These are phyloP conservation scores for Mesocentrotus franciscanus DNA, from an alignment of 53 echinoderm and acorn worm genomes.

Conservation along the genomic window DNA sequence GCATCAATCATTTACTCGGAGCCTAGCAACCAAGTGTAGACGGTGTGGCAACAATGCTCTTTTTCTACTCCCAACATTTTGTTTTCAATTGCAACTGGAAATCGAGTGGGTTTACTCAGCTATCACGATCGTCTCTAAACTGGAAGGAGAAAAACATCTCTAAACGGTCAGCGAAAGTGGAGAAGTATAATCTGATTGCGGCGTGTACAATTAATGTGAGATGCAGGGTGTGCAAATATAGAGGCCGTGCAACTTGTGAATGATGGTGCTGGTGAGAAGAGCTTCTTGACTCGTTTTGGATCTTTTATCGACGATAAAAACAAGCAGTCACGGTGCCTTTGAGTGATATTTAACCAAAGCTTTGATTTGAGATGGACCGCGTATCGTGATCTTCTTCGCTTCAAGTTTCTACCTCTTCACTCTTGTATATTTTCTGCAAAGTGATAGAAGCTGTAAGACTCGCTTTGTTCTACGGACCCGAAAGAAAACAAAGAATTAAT, in stretches of 20 bases:
- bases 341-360: neutral
- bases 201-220: slow-evolving; percentile 22
- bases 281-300: neutral
- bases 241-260: slow-evolving; percentile 39
- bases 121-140: neutral
- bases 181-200: slow-evolving; percentile 56
- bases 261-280: slow-evolving; percentile 26
- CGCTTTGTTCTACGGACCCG: neutral
- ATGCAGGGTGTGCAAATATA: slow-evolving; percentile 46
- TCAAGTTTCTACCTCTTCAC: neutral
- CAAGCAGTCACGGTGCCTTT: neutral
- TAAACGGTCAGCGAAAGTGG: slow-evolving; percentile 7
- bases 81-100: neutral
- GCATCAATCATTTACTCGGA: slow-evolving; percentile 63
- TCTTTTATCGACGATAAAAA: neutral
- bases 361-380: neutral
- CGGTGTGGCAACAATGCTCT: slow-evolving; percentile 22
- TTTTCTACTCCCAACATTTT: neutral
- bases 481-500: neutral
- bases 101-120: slow-evolving; percentile 65
- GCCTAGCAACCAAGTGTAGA: slow-evolving; percentile 56
- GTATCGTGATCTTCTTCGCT: neutral
- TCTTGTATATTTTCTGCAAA: neutral
- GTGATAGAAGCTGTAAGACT: neutral
- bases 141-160: slow-evolving; percentile 11